phyloP scores from a whole-genome alignment of 1,140 invertebrate species.

The Pachyrhynchus sulphureomaculatus region DNA sequence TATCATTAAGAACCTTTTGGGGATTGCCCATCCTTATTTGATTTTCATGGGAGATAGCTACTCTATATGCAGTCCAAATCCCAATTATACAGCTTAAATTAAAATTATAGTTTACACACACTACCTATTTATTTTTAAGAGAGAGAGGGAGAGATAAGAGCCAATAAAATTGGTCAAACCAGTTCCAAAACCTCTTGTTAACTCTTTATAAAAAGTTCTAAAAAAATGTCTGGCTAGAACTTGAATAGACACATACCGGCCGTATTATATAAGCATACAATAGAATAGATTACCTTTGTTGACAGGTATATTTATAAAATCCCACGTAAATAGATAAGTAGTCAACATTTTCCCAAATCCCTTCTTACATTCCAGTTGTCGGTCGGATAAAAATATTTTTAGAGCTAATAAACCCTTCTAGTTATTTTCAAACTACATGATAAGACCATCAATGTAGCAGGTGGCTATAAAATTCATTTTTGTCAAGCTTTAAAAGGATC shows the following conservation, averaged over 20 bases:
- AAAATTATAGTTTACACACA: too few species aligned
- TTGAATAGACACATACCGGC: background rate
- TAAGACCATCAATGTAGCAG: constrained; percentile 16
- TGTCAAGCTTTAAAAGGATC: constrained; percentile 1
- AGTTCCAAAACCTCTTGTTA: too few species aligned
- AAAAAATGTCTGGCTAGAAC: too few species aligned
- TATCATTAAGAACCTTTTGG: too few species aligned
- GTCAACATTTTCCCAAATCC: background rate
- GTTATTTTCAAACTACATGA: constrained; percentile 11
- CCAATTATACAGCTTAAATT: too few species aligned
- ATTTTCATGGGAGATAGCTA: too few species aligned
- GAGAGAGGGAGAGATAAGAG: too few species aligned
- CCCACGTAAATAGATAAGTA: constrained; percentile 2
- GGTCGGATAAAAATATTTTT: constrained; percentile 10
- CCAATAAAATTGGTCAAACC: too few species aligned
- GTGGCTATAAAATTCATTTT: constrained; percentile 15
- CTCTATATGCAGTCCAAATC: too few species aligned
- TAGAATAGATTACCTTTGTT: constrained; percentile 13
- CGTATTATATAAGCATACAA: background rate
- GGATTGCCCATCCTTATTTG: too few species aligned
- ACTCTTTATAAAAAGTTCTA: too few species aligned
- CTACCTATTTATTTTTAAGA: too few species aligned
- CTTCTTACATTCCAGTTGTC: background rate
- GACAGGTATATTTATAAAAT: constrained; percentile 10
- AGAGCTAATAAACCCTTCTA: constrained; percentile 3